Conservation (phyloP, 1,140 invertebrate species). For the Anastrepha ludens region DNA sequence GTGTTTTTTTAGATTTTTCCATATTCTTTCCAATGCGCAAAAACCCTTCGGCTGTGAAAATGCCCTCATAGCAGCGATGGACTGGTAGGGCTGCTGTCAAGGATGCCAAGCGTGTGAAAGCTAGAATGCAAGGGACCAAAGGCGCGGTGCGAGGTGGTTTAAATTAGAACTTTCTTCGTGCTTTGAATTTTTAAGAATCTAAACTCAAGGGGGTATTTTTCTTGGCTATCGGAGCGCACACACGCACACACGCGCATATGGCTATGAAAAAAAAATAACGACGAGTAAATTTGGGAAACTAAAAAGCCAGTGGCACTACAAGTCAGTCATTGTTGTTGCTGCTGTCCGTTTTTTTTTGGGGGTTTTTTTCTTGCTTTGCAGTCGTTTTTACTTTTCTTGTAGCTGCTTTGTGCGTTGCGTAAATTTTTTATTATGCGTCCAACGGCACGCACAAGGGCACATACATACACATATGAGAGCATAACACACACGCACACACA, state of each 20-base stretch:
- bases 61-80: background rate
- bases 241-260: background rate
- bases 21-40: background rate
- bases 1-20: background rate
- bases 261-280: background rate
- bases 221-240: slow-evolving; percentile 16
- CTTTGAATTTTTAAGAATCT: slow-evolving; percentile 56
- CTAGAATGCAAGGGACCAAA: background rate
- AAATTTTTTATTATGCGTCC: slow-evolving; percentile 24
- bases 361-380: background rate
- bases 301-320: slow-evolving; percentile 6
- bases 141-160: slow-evolving; percentile 2
- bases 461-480: background rate
- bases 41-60: slow-evolving; percentile 7
- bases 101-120: background rate
- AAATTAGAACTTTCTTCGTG: slow-evolving; percentile 59
- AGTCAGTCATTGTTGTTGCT: background rate
- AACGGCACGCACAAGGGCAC: background rate
- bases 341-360: slow-evolving; percentile 1
- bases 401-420: slow-evolving; percentile 8
- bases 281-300: slow-evolving; percentile 15
- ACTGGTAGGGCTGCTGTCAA: background rate
- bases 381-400: background rate
- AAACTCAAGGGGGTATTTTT: slow-evolving; percentile 50
- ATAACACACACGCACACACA: background rate